Evolutionary conservation across 2,797 vertebrate genomes (phyloP).

Genomic region (Anguilla obscura): DNA sequence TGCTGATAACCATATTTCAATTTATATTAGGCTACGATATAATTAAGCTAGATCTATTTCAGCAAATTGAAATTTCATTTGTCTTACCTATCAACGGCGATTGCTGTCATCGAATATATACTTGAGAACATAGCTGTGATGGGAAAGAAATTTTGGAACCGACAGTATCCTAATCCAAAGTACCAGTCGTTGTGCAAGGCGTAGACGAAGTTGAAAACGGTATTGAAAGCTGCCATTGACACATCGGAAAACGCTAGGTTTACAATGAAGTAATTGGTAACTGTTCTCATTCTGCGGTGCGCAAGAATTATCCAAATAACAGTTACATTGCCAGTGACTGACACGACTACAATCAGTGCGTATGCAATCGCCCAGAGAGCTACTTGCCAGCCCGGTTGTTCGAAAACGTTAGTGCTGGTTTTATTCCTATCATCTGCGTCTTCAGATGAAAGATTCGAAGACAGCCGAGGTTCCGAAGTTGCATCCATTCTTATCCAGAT

Average conservation of each 20-base stretch:
- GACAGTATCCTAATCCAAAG: constrained; percentile 87
- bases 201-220: constrained; percentile 89
- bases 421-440: constrained; percentile 65
- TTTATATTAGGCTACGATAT: background rate
- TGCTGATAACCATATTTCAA: background rate
- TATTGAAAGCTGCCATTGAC: constrained; percentile 89
- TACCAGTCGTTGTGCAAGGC: constrained; percentile 97
- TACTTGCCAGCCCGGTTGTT: constrained; percentile 86
- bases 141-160: constrained; percentile 92
- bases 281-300: constrained; percentile 86
- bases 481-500: constrained; percentile 48
- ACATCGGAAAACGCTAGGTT: constrained; percentile 88
- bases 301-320: constrained; percentile 92
- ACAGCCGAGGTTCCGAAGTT: constrained; percentile 59
- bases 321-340: constrained; percentile 79
- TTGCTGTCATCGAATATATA: constrained; percentile 93
- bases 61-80: background rate
- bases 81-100: constrained; percentile 88
- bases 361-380: constrained; percentile 89
- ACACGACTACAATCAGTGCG: constrained; percentile 81
- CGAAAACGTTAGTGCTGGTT: constrained; percentile 75
- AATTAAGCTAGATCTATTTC: background rate
- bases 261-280: constrained; percentile 91
- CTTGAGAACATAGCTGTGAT: constrained; percentile 90
- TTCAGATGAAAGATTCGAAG: constrained; percentile 54